Percentiles rank a stretch among this genome's conserved stretches.
Evolutionary conservation across 2,888 invertebrate species (phyloP).

Genomic region (Synergus umbraculus): DNA sequence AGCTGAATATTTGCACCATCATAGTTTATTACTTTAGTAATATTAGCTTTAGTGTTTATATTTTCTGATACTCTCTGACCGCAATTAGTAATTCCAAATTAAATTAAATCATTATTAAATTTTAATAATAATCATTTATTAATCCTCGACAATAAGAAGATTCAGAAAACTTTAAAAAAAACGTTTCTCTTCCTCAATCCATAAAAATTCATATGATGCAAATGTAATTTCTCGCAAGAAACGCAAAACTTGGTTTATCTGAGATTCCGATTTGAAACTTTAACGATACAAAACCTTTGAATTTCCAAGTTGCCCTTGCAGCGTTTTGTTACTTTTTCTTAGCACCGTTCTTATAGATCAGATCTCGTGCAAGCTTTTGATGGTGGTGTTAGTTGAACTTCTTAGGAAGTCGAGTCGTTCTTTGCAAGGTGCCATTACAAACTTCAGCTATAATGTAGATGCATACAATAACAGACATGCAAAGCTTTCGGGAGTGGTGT

Average conservation of each 20-base stretch:
- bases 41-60: background rate
- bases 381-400: constrained; percentile 14
- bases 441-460: constrained; percentile 41
- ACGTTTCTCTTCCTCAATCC: background rate
- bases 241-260: constrained; percentile 2
- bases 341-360: constrained; percentile 1
- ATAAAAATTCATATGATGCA: constrained; percentile 32
- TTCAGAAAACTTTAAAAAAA: background rate
- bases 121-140: background rate
- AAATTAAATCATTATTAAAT: too few relatives aligned
- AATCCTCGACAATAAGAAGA: background rate
- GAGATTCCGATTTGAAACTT: constrained; percentile 30
- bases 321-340: constrained; percentile 8
- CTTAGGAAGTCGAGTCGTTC: constrained; percentile 16
- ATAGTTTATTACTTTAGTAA: background rate
- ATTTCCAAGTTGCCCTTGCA: constrained; percentile 26
- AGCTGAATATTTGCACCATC: background rate
- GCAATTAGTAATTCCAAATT: too few relatives aligned
- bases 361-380: constrained; percentile 4
- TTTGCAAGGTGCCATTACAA: constrained; percentile 40
- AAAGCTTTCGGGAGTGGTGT: constrained; percentile 43
- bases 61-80: background rate
- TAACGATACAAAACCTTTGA: constrained; percentile 25
- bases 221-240: constrained; percentile 25
- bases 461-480: constrained; percentile 30